Conservation (phyloP, 2,888 invertebrate species). For the Lepidonotus clava region DNA sequence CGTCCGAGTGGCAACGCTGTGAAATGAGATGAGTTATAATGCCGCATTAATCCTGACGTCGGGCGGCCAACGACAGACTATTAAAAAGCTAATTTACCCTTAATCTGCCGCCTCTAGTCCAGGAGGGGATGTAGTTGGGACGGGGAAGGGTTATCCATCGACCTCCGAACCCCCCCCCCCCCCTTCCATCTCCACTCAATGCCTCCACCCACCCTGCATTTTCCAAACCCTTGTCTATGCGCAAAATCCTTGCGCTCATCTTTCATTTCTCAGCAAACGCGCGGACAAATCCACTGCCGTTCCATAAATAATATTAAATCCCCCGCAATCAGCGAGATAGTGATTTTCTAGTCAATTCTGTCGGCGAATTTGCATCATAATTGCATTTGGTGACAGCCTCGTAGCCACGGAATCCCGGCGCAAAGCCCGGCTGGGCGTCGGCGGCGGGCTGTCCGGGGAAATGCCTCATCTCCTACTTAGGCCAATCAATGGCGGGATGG, state of each 20-base stretch:
- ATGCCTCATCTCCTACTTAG: slow-evolving; percentile 24
- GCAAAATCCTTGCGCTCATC: slow-evolving; percentile 38
- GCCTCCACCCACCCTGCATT: not conserved
- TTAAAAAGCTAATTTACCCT: slow-evolving; percentile 49
- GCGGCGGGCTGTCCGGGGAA: not conserved
- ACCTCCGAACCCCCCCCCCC: not conserved
- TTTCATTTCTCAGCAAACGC: slow-evolving; percentile 49
- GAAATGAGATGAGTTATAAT: slow-evolving; percentile 50
- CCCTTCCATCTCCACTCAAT: not conserved
- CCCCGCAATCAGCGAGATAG: slow-evolving; percentile 51
- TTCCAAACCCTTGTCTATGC: slow-evolving; percentile 25
- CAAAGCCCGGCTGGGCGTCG: not conserved
- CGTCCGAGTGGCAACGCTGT: not conserved
- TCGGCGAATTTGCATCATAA: slow-evolving; percentile 51
- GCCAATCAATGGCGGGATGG: slow-evolving; percentile 47
- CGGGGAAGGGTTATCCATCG: no score
- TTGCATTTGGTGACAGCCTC: slow-evolving; percentile 47
- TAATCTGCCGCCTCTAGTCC: slow-evolving; percentile 20
- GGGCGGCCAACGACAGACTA: slow-evolving; percentile 26
- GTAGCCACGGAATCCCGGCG: slow-evolving; percentile 25
- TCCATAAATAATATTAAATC: slow-evolving; percentile 54
- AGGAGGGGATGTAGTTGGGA: no score
- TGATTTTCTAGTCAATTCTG: slow-evolving; percentile 52
- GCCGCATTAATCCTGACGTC: slow-evolving; percentile 4
- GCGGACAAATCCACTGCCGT: slow-evolving; percentile 48